These are phyloP conservation scores for Desmodus rotundus DNA, from an alignment of 2,113 vertebrate species.

Conservation along the genomic window DNA sequence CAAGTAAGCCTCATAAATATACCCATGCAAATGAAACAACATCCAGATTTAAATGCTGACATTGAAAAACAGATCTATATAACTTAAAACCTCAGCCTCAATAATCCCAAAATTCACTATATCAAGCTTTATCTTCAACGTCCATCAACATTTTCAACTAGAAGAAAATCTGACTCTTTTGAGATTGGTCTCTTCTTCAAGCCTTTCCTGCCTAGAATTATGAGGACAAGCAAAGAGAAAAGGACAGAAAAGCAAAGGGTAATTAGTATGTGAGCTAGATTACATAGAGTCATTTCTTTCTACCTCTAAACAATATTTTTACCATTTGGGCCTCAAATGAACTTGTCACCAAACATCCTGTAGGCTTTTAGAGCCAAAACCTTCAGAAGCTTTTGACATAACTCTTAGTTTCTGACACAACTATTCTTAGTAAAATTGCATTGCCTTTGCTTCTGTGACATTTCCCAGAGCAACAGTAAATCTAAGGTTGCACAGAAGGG, in stretches of 20 bases:
- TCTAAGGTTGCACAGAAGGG: constrained; percentile 42
- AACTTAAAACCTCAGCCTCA: not conserved
- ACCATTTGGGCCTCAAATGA: constrained; percentile 26
- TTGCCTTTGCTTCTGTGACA: constrained; percentile 30
- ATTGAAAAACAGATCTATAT: not conserved
- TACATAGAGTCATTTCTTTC: not conserved
- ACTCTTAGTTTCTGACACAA: constrained; percentile 25
- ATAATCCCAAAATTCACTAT: not conserved
- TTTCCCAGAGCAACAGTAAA: constrained; percentile 56
- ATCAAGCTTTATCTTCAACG: not conserved
- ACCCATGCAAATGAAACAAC: not conserved
- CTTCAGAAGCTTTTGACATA: constrained; percentile 24
- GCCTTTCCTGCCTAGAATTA: not conserved
- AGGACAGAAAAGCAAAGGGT: not conserved
- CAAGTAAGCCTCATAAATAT: not conserved
- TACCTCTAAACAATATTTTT: not conserved
- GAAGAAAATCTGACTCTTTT: not conserved
- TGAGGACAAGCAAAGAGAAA: not conserved
- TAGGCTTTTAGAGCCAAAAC: constrained; percentile 3
- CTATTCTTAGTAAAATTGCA: constrained; percentile 57
- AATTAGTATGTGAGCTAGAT: not conserved
- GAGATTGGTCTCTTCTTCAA: not conserved
- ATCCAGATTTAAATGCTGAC: not conserved
- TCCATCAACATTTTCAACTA: not conserved
- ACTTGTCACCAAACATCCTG: constrained; percentile 31